Conservation (phyloP, 2,113 vertebrate genomes). For the Chiloscyllium plagiosum region DNA sequence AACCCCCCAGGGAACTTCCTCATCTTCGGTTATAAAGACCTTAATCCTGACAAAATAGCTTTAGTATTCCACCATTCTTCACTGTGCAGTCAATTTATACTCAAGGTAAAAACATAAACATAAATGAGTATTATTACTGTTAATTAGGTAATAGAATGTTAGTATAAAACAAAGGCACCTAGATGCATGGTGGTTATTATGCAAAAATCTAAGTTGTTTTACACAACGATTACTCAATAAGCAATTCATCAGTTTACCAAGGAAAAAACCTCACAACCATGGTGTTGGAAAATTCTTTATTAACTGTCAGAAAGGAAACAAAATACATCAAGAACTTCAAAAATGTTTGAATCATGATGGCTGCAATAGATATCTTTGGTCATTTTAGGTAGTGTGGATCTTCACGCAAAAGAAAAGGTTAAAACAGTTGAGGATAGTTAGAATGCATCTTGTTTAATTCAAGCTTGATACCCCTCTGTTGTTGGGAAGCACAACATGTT, state of each 20-base stretch:
- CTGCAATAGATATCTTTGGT: not conserved
- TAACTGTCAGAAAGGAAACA: too few relatives aligned
- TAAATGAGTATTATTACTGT: not conserved
- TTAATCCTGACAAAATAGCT: not conserved
- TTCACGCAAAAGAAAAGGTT: not conserved
- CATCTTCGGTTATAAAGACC: not conserved
- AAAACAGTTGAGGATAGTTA: not conserved
- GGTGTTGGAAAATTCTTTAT: not conserved
- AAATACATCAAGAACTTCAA: too few relatives aligned
- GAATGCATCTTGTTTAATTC: not conserved
- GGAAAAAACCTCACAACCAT: not conserved
- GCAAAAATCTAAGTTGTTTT: not conserved
- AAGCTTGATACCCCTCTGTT: not conserved
- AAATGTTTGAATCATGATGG: not conserved
- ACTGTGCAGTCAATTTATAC: not conserved
- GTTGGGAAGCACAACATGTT: not conserved
- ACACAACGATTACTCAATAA: not conserved
- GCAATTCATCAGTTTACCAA: not conserved
- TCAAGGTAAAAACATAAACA: not conserved
- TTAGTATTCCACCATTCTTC: not conserved
- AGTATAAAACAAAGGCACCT: not conserved
- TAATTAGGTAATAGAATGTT: not conserved
- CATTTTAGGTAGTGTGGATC: not conserved
- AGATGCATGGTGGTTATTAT: not conserved
- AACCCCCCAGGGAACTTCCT: slow-evolving; percentile 1